Conservation (phyloP, 1,140 invertebrate genomes). For the Campoletis sonorensis region DNA sequence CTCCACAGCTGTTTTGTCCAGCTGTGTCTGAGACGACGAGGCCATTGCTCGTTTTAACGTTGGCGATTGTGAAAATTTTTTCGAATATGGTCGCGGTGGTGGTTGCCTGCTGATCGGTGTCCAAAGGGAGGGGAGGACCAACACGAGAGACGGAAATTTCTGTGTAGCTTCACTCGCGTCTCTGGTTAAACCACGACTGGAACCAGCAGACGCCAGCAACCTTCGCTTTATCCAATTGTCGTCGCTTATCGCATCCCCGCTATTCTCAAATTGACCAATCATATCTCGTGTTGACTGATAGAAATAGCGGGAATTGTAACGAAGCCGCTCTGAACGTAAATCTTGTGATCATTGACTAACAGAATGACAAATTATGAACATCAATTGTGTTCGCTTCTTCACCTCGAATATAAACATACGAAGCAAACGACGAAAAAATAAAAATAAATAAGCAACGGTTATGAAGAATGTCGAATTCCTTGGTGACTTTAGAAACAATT, state of each 20-base stretch:
- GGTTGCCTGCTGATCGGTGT: slow-evolving; percentile 51
- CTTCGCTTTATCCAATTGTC: slow-evolving; percentile 57
- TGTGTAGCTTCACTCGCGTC: slow-evolving; percentile 20
- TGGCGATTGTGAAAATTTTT: slow-evolving; percentile 14
- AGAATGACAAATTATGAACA: too few species aligned
- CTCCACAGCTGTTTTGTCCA: slow-evolving; percentile 81
- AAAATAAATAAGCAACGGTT: too few species aligned
- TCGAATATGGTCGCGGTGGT: not conserved
- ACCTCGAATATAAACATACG: too few species aligned
- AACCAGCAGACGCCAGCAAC: slow-evolving; percentile 61
- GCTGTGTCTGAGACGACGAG: slow-evolving; percentile 57
- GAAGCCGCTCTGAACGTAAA: not conserved
- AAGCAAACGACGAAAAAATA: too few species aligned
- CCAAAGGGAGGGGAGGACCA: too few species aligned
- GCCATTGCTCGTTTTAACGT: slow-evolving; percentile 55
- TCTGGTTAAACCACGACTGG: slow-evolving; percentile 57
- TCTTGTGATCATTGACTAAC: too few species aligned
- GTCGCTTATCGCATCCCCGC: slow-evolving; percentile 54
- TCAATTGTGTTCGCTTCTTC: too few species aligned
- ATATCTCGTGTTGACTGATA: not conserved
- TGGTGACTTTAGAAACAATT: too few species aligned
- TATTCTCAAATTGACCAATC: slow-evolving; percentile 53
- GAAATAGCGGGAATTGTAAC: not conserved
- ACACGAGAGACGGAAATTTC: not conserved
- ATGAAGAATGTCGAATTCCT: too few species aligned